phyloP scores from a whole-genome alignment of 2,888 invertebrate genomes.

The Tupiocoris notatus region DNA sequence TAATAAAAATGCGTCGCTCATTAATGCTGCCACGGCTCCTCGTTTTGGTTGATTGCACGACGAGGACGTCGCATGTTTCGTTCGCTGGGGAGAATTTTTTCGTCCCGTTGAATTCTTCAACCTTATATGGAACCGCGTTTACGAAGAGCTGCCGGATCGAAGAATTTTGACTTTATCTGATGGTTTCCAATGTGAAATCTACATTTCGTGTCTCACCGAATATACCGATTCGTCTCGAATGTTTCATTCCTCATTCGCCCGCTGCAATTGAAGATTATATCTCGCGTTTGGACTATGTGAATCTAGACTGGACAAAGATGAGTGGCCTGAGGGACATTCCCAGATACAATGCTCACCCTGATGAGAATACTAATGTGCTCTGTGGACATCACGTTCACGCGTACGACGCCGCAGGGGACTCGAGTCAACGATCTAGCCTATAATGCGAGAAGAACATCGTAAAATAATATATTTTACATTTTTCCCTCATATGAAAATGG shows the following conservation, averaged over 20 bases:
- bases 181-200: too few species aligned
- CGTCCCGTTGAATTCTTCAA: background rate
- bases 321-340: slow-evolving; percentile 15
- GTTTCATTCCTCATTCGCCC: too few species aligned
- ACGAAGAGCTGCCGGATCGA: background rate
- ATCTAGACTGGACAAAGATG: slow-evolving; percentile 16
- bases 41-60: too few species aligned
- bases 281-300: background rate
- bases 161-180: background rate
- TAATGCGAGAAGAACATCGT: too few species aligned
- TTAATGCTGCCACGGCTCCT: too few species aligned
- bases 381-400: background rate
- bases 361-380: slow-evolving; percentile 17
- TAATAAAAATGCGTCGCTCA: too few species aligned
- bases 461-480: too few species aligned
- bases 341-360: slow-evolving; percentile 22
- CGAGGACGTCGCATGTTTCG: too few species aligned
- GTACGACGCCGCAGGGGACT: background rate
- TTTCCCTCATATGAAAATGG: too few species aligned
- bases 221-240: too few species aligned
- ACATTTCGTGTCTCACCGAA: background rate
- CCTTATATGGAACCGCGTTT: background rate
- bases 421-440: background rate
- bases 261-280: background rate
- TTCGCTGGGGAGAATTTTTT: too few species aligned